A percentile compares a stretch with the other conserved stretches of the same genome.
Conservation (phyloP, 2,113 vertebrate species). For the Sapayoa aenigma region DNA sequence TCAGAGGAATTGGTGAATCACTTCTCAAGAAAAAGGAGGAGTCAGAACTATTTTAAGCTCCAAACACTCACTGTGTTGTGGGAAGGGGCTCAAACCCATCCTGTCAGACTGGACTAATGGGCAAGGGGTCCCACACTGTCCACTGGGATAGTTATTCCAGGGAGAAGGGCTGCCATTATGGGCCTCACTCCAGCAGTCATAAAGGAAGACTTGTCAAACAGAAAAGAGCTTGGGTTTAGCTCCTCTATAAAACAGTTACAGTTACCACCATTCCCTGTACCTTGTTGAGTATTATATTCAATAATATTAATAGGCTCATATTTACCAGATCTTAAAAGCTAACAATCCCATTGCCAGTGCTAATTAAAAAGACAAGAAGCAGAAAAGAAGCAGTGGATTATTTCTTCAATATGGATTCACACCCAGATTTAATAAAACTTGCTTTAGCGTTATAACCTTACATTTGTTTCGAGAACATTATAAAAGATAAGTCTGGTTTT, state of each 20-base stretch:
- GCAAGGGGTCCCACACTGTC: slow-evolving; percentile 56
- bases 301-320: slow-evolving; percentile 59
- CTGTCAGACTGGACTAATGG: slow-evolving; percentile 58
- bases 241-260: slow-evolving; percentile 64
- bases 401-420: slow-evolving; percentile 12
- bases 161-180: slow-evolving; percentile 55
- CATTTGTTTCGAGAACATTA: not conserved
- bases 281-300: slow-evolving; percentile 46
- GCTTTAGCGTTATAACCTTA: not conserved
- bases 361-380: slow-evolving; percentile 49
- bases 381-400: slow-evolving; percentile 33
- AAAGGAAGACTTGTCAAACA: slow-evolving; percentile 67
- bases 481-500: not conserved
- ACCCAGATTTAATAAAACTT: slow-evolving; percentile 53
- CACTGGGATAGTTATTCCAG: slow-evolving; percentile 61
- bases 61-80: not conserved
- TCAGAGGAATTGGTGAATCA: not conserved
- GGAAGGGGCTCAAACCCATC: slow-evolving; percentile 46
- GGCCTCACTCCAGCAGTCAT: slow-evolving; percentile 52
- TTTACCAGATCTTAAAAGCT: slow-evolving; percentile 58
- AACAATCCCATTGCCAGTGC: slow-evolving; percentile 25
- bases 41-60: slow-evolving; percentile 26
- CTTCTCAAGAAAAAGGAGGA: slow-evolving; percentile 37
- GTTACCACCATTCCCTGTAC: slow-evolving; percentile 67
- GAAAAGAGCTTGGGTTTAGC: slow-evolving; percentile 68